Base-by-base conservation (phyloP, 1,140 invertebrate species). In the Samia ricini region DNA sequence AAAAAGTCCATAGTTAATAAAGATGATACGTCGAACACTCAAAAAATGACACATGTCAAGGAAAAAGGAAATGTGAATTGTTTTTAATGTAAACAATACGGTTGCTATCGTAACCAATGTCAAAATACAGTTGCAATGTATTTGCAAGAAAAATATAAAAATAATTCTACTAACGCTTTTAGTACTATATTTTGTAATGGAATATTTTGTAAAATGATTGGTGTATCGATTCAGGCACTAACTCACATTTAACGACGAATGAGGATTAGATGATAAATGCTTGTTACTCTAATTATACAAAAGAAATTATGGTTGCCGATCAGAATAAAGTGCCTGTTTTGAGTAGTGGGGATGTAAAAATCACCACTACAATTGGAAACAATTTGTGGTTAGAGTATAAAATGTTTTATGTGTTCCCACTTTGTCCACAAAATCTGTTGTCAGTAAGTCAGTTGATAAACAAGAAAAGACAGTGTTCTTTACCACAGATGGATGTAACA, bases 271-370 rank as follows among this genome's bases (percentile, higher is more conserved):
- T 71, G n/a, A 66, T 10, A 2, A 64, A 77, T 61, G 67, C 52
- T 3, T 57, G 24, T 15, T 26, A 58, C 36, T 26, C 72, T 55
- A 33, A 33, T 12, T 51, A 23, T 18, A 66, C 61, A 20, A 78
- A 68, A 49, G 79, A 82, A 56, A 79, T 83, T 64, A 59, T 72
- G 12, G 66, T 76, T 23, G 83, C 81, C n/a, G 72, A 83, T 55
- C 61, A 72, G 42, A 54, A 60, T 60, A 82, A 68, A 60, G 48
- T 79, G 12, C 29, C 65, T 48, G 79, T 77, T 4, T 18, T 63
- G 24, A 74, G 74, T 68, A 56, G 54, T 19, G 81, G 77, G 2
- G 63, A 83, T 55, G 55, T 80, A 21, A 61, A 66, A 10, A 72
- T 77, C 24, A 64, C 50, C 0, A 66, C 74, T 19, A 57, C 52